Conservation (phyloP, 1,140 invertebrate genomes). For the Antheraea mylitta region DNA sequence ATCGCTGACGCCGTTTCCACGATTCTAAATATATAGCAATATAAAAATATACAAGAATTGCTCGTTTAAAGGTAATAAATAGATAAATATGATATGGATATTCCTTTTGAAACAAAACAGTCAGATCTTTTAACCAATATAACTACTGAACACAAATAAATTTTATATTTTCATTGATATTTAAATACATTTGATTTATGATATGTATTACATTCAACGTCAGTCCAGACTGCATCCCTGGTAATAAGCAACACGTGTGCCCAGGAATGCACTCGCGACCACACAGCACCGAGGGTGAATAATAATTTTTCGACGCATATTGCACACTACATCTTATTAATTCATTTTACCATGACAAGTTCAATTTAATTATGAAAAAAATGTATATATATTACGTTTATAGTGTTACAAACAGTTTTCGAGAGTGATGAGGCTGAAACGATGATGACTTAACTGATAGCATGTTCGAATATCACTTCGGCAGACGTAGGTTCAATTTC, state of each 20-base stretch:
- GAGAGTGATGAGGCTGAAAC: too few relatives aligned
- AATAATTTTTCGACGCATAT: slow-evolving; percentile 34
- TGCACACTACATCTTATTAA: not conserved
- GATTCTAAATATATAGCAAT: too few relatives aligned
- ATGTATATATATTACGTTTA: not conserved
- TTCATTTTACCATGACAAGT: not conserved
- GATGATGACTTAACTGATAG: too few relatives aligned
- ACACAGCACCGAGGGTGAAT: slow-evolving; percentile 46
- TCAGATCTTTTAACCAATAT: too few relatives aligned
- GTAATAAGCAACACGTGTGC: slow-evolving; percentile 50
- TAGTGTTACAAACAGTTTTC: too few relatives aligned
- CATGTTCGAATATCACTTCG: too few relatives aligned
- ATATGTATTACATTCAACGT: not conserved
- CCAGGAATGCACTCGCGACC: slow-evolving; percentile 41
- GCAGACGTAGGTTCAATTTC: too few relatives aligned
- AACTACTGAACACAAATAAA: not conserved
- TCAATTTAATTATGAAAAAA: not conserved
- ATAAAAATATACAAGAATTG: too few relatives aligned
- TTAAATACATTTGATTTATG: not conserved
- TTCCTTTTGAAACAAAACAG: too few relatives aligned
- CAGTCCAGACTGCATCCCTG: not conserved
- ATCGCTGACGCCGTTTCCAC: too few relatives aligned
- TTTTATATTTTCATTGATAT: not conserved
- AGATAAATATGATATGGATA: too few relatives aligned
- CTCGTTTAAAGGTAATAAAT: too few relatives aligned